Evolutionary conservation across 2,888 invertebrate species (phyloP), one percentile per base, ranked within the genome.

Genomic region (Panopea generosa): DNA sequence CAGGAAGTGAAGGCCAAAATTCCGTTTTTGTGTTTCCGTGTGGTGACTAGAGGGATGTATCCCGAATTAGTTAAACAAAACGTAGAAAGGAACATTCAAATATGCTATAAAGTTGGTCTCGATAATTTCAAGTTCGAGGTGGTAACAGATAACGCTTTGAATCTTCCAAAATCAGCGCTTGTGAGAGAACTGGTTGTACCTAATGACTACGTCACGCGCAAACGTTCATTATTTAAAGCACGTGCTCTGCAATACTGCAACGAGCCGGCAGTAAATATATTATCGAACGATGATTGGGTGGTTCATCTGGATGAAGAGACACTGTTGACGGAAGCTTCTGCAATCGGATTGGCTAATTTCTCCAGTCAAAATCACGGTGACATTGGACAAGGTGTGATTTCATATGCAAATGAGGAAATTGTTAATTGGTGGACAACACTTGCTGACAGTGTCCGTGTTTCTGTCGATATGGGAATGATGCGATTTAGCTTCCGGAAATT

Each of bases 291-390:
- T 49, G 82, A 82, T 49, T 84, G 84, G 84, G 71, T 84, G 11
- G 70, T 84, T 1, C 84, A 84, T 62, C 55, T 84, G 14, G 84
- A 84, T 33, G 84, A 84, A 40, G 84, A 84, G 45, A 84, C 84
- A 2, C 47, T 77, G 9, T 56, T 84, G 18, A 84, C 84, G 1
- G 82, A 82, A 43, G 29, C 69, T 2, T 72, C 77, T 9, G 55
- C 74, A 14, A 77, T 84, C 45, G 83, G 83, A 2, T 60, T 84
- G 2, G 76, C 74, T 4, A 84, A 84, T 33, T 84, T 84, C 60
- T 76, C 79, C 2, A 75, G 71, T 33, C 66, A 77, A 20, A 61
- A 70, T n/a, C 65, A 69, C n/a, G 69, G 68, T 52, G 78, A 82
- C 40, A 66, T 84, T 14, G 83, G 83, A 2, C 83, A 84, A 56